Conservation (phyloP, 2,888 invertebrate species). For the Stenichneumon culpator region DNA sequence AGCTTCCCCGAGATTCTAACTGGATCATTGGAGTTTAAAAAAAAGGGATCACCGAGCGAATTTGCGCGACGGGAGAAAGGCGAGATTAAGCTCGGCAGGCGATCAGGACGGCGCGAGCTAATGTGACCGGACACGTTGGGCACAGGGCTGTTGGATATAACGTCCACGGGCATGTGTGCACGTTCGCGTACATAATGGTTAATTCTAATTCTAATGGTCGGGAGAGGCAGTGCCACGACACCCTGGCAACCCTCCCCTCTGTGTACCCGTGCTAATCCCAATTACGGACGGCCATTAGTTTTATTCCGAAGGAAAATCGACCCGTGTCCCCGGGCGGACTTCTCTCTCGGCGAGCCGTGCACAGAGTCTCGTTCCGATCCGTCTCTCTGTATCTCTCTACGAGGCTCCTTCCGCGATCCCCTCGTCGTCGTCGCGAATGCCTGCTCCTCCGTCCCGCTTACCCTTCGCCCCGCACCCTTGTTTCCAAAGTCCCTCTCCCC, state of each 20-base stretch:
- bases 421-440: slow-evolving; percentile 47
- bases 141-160: slow-evolving; percentile 42
- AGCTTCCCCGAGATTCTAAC: not conserved
- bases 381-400: slow-evolving; percentile 38
- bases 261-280: slow-evolving; percentile 80
- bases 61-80: slow-evolving; percentile 1
- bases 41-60: not conserved
- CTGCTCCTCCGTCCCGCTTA: slow-evolving; percentile 40
- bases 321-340: slow-evolving; percentile 68
- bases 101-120: slow-evolving; percentile 27
- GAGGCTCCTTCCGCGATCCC: slow-evolving; percentile 55
- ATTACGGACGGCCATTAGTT: slow-evolving; percentile 84
- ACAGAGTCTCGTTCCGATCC: slow-evolving; percentile 43
- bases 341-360: slow-evolving; percentile 26
- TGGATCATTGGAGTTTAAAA: not conserved
- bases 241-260: slow-evolving; percentile 63
- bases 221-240: slow-evolving; percentile 56
- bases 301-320: slow-evolving; percentile 82
- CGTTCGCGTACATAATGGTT: slow-evolving; percentile 74
- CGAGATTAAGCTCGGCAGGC: slow-evolving; percentile 29
- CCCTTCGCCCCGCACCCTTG: slow-evolving; percentile 54
- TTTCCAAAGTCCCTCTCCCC: slow-evolving; percentile 49
- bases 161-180: slow-evolving; percentile 54
- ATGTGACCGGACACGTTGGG: slow-evolving; percentile 40
- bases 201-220: slow-evolving; percentile 79